Evolutionary conservation across 2,113 vertebrate species (phyloP).

Genomic region (Chionomys nivalis): DNA sequence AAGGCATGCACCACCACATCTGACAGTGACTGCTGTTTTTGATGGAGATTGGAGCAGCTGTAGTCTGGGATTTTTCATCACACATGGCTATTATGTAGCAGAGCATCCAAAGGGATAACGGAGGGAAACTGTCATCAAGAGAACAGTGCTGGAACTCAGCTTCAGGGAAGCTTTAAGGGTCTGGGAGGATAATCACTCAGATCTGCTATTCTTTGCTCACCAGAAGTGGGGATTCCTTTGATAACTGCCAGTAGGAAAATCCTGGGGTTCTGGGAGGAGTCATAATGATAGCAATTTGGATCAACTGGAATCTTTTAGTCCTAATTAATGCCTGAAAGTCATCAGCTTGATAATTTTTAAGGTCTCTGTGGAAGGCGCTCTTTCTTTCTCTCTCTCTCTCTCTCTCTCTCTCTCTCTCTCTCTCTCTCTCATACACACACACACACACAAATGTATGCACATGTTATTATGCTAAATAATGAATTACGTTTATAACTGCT

Average conservation of each 20-base stretch:
- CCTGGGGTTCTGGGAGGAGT: not conserved
- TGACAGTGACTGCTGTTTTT: not conserved
- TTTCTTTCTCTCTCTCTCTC: no score
- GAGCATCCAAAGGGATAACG: not conserved
- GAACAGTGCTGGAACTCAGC: not conserved
- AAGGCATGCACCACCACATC: not conserved
- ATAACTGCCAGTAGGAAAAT: constrained; percentile 16
- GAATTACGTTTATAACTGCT: constrained; percentile 53
- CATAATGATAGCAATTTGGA: constrained; percentile 25
- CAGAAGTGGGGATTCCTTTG: not conserved
- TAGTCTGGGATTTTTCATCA: not conserved
- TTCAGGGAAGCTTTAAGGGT: not conserved
- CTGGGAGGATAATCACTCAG: not conserved
- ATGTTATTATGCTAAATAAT: constrained; percentile 14
- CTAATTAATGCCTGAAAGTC: constrained; percentile 46
- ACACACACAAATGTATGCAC: not conserved
- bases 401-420: no score
- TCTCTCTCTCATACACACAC: no score
- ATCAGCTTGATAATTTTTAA: constrained; percentile 53
- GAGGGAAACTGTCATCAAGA: not conserved
- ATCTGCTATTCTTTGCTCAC: not conserved
- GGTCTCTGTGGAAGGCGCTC: constrained; percentile 7
- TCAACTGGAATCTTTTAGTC: constrained; percentile 30
- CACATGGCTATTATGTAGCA: constrained; percentile 19
- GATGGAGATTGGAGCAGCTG: not conserved